A percentile compares a stretch with the other conserved stretches of the same genome.
Evolutionary conservation across 2,797 vertebrate species (phyloP).

Genomic region (Orestias chungarensis): DNA sequence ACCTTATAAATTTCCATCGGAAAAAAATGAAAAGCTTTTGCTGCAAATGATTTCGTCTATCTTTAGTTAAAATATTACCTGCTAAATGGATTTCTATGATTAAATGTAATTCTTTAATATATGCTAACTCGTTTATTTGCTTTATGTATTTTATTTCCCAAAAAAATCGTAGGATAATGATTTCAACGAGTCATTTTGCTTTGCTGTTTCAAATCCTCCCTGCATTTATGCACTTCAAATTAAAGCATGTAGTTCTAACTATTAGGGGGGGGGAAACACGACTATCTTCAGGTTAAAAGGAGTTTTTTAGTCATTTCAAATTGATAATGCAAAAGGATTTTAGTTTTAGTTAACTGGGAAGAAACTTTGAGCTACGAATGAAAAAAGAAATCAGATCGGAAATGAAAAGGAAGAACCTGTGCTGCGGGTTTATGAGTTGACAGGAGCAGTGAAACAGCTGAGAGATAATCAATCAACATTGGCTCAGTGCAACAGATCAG

Average conservation of each 20-base stretch:
- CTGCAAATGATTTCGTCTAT: neutral
- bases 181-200: neutral
- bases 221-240: neutral
- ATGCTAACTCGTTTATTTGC: neutral
- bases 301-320: neutral
- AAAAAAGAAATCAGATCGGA: slow-evolving; percentile 4
- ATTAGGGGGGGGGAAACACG: neutral
- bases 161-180: neutral
- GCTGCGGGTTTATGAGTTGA: slow-evolving; percentile 21
- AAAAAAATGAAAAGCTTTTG: neutral
- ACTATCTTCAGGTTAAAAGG: neutral
- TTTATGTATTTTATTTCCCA: no score
- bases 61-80: neutral
- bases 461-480: slow-evolving; percentile 33
- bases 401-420: slow-evolving; percentile 14
- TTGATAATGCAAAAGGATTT: neutral
- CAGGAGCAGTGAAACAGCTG: slow-evolving; percentile 28
- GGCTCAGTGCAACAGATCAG: slow-evolving; percentile 40
- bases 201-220: neutral
- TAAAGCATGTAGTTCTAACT: neutral
- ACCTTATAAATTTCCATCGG: neutral
- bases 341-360: neutral
- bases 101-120: neutral
- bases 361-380: neutral
- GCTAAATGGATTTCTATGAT: neutral